Base-by-base conservation (phyloP, 23 tunicate species). In the Ascidia mentula region DNA sequence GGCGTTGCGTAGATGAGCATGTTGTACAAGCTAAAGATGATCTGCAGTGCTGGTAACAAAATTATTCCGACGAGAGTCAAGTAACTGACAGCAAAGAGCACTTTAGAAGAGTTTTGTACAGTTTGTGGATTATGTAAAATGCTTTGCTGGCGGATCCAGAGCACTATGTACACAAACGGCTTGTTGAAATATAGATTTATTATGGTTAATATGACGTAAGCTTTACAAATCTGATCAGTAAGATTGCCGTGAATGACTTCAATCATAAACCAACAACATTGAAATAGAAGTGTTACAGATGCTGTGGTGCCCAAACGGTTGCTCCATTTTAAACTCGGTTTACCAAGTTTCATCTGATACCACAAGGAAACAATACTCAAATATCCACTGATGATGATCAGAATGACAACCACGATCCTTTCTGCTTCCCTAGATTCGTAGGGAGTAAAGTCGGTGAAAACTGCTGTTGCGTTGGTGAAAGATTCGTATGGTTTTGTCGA, bases 71-170 rank as follows among this genome's bases (percentile, higher is more conserved):
- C 46, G 24, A 74, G 46, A 26, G 46, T 74, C 20, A 39, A 26
- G 46, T 74, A 35, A 30, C 78, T 39, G 40, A 74, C 24, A 26
- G 24, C 65, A 53, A 53, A 53, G 28, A 53, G 24, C 28, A 28
- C 24, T 28, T 9, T 34, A 5, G 34, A 36, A 26, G 40, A 26
- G 45, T 34, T 74, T 26, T 26, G 46, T 1, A 20, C 45, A 18
- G 13, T 32, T 20, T 36, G 39, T 6, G 78, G 46, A 31, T 37
- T 37, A 26, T 74, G 37, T 18, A 35, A 74, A 36, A 74, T 36
- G 46, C 40, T 74, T 18, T 39, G 22, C 40, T 74, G 78, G 0
- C 78, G 78, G 46, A 74, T 37, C 78, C 78, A 74, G 26, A 74
- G 45, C 46, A 74, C 78, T 24, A 36, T 1, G 78, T 74, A 74